A percentile compares a stretch with the other conserved stretches of the same genome.
Conservation (phyloP, 1,140 invertebrate genomes). For the Philotrypesis tridentata region DNA sequence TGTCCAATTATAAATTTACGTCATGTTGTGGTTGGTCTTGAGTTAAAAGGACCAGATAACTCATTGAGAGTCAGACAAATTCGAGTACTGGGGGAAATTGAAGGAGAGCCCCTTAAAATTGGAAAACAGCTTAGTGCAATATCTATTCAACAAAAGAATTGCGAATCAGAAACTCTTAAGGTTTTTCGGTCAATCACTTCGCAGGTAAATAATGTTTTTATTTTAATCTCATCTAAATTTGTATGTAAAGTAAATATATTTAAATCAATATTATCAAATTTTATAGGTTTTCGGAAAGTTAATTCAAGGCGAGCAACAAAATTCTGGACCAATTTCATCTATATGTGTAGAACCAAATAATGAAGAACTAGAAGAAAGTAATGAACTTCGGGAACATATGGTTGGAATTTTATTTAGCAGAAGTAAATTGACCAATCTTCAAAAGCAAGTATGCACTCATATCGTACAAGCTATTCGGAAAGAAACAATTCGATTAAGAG, state of each 20-base stretch:
- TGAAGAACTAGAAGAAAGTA: constrained; percentile 80
- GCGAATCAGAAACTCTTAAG: constrained; percentile 92
- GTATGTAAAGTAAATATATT: constrained; percentile 20
- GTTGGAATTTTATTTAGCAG: constrained; percentile 96
- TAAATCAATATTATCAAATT: constrained; percentile 23
- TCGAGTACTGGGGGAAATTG: constrained; percentile 76
- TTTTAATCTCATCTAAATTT: constrained; percentile 12
- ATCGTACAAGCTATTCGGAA: constrained; percentile 94
- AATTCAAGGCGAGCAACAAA: constrained; percentile 77
- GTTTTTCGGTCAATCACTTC: constrained; percentile 96
- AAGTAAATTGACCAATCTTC: constrained; percentile 94
- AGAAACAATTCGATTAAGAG: constrained; percentile 87
- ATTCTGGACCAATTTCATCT: constrained; percentile 35
- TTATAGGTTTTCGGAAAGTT: constrained; percentile 94
- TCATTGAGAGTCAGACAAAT: constrained; percentile 92
- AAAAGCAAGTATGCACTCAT: constrained; percentile 91
- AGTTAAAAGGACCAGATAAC: constrained; percentile 93
- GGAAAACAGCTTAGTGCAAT: constrained; percentile 74
- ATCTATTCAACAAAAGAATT: constrained; percentile 88
- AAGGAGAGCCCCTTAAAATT: constrained; percentile 74
- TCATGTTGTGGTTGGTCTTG: constrained; percentile 81
- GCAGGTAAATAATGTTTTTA: constrained; percentile 83
- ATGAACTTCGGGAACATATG: constrained; percentile 95
- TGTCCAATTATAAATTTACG: constrained; percentile 80
- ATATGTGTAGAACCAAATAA: constrained; percentile 65